Conservation (phyloP, 2,113 vertebrate genomes). For the Gambusia holbrooki region DNA sequence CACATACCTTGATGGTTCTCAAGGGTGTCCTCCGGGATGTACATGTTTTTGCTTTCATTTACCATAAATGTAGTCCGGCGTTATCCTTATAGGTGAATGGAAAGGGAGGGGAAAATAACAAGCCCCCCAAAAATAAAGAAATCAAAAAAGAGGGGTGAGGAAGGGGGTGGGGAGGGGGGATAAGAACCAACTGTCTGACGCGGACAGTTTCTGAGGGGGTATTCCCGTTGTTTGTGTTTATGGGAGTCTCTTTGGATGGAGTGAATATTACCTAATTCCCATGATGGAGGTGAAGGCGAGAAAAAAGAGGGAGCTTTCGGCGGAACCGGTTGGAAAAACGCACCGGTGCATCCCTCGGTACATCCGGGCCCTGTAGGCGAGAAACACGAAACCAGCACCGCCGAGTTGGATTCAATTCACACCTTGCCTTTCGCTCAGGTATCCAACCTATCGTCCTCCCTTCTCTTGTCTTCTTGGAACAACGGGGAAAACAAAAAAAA, state of each 20-base stretch:
- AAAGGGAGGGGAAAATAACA: conserved; percentile 26
- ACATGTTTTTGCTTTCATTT: conserved; percentile 83
- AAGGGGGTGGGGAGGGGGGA: conserved; percentile 6
- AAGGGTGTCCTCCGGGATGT: conserved; percentile 81
- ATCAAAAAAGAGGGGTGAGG: conserved; percentile 36
- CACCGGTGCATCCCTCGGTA: conserved; percentile 80
- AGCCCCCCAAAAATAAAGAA: conserved; percentile 66
- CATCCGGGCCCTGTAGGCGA: conserved; percentile 76
- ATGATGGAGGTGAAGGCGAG: conserved; percentile 78
- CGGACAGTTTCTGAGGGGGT: conserved; percentile 70
- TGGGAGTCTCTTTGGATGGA: conserved; percentile 70
- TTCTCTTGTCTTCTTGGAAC: neutral
- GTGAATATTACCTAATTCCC: conserved; percentile 82
- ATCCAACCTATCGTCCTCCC: conserved; percentile 9
- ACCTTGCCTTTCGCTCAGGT: conserved; percentile 52
- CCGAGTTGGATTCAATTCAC: conserved; percentile 75
- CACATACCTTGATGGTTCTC: conserved; percentile 81
- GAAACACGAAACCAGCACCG: conserved; percentile 74
- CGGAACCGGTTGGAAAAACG: conserved; percentile 77
- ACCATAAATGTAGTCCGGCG: conserved; percentile 79
- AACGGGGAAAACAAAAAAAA: neutral
- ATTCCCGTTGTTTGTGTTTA: conserved; percentile 67
- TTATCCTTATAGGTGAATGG: conserved; percentile 74
- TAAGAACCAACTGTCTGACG: conserved; percentile 65
- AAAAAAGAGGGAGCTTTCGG: conserved; percentile 76